Evolutionary conservation across 2,113 vertebrate genomes (phyloP).

Genomic region (Natator depressus): DNA sequence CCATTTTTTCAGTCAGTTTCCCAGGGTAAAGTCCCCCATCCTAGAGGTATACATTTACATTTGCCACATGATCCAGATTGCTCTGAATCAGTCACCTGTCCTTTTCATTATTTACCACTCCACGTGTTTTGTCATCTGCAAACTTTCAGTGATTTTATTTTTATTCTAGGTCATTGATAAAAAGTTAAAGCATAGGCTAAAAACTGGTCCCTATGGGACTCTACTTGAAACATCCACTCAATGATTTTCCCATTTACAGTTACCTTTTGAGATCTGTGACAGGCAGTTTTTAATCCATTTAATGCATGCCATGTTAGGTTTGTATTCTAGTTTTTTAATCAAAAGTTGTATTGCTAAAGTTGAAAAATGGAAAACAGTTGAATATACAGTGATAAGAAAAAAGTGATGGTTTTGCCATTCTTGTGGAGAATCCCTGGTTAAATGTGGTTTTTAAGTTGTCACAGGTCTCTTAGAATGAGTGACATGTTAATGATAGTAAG

Average conservation of each 20-base stretch:
- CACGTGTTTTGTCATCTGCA: neutral
- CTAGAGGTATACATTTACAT: neutral
- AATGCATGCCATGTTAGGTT: neutral
- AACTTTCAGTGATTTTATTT: neutral
- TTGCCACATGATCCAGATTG: neutral
- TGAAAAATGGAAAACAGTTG: neutral
- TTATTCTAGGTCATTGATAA: neutral
- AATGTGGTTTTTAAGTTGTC: neutral
- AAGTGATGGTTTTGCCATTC: neutral
- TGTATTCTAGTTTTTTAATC: neutral
- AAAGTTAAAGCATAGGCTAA: neutral
- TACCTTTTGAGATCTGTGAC: neutral
- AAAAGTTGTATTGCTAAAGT: neutral
- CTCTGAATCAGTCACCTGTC: neutral
- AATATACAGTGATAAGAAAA: neutral
- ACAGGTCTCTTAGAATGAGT: neutral
- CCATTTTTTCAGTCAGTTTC: too few relatives aligned
- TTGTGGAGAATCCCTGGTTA: neutral
- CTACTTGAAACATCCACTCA: neutral
- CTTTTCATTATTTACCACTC: too few relatives aligned
- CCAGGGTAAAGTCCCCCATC: neutral
- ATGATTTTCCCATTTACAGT: neutral
- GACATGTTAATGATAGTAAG: neutral
- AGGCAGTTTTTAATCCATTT: neutral
- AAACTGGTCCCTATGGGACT: neutral